A percentile compares a stretch with the other conserved stretches of the same genome.
Evolutionary conservation across 2,888 invertebrate genomes (phyloP).

Genomic region (Acanthopleura granulata): DNA sequence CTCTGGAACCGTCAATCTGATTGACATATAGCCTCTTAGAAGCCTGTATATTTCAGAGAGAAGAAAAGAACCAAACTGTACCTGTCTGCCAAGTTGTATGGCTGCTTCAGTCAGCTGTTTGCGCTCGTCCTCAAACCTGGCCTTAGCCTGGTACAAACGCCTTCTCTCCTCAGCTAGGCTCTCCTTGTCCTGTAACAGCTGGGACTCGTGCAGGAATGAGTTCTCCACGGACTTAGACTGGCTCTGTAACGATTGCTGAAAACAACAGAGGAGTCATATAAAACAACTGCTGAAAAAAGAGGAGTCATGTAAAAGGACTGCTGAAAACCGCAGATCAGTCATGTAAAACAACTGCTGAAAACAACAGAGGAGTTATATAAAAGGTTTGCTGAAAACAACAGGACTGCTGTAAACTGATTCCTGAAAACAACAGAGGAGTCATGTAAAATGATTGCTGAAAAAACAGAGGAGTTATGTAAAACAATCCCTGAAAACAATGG

Average conservation of each 20-base stretch:
- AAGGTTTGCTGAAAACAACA: not conserved
- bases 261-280: conserved; percentile 7
- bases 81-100: conserved; percentile 56
- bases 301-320: not conserved
- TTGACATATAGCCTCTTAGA: not conserved
- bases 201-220: conserved; percentile 52
- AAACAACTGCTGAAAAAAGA: not conserved
- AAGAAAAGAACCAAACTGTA: conserved; percentile 21
- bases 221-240: conserved; percentile 50
- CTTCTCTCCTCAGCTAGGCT: conserved; percentile 51
- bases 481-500: not conserved
- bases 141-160: conserved; percentile 57
- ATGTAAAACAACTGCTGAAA: conserved; percentile 48
- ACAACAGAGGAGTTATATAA: not conserved
- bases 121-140: conserved; percentile 61
- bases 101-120: conserved; percentile 56
- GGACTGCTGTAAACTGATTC: conserved; percentile 31
- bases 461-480: not conserved
- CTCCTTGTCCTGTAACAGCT: conserved; percentile 56
- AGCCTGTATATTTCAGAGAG: not conserved
- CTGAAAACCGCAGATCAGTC: not conserved
- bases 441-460: not conserved
- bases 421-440: conserved; percentile 32
- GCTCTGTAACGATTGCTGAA: conserved; percentile 51
- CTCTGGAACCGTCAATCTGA: too few relatives aligned